Evolutionary conservation across 2,113 vertebrate genomes (phyloP).

Genomic region (Rhegmatorhina hoffmannsi): DNA sequence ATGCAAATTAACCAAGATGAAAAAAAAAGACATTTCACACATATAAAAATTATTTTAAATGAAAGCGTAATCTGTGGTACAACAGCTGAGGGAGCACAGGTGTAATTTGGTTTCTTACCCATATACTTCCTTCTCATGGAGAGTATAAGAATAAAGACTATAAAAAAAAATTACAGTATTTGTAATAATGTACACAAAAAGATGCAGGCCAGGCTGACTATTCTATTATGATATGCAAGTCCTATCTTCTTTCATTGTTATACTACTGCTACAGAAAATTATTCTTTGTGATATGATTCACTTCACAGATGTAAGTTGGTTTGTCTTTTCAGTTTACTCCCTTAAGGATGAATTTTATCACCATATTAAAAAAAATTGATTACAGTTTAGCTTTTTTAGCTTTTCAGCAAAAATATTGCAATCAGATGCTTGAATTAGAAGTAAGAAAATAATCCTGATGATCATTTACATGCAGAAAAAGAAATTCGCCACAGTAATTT

Average conservation of each 20-base stretch:
- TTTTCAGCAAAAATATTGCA: not conserved
- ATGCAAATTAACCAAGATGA: not conserved
- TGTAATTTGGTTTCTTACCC: not conserved
- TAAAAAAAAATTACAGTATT: not conserved
- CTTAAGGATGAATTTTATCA: not conserved
- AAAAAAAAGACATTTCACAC: not conserved
- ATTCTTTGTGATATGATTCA: not conserved
- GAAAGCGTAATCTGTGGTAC: not conserved
- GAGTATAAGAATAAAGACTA: not conserved
- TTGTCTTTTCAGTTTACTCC: not conserved
- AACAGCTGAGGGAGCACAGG: not conserved
- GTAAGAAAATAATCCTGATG: not conserved
- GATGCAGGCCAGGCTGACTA: not conserved
- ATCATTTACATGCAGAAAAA: not conserved
- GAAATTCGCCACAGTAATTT: not conserved
- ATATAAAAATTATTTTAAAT: not conserved
- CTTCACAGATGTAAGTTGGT: not conserved
- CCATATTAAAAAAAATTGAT: not conserved
- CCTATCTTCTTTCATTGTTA: not conserved
- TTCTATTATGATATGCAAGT: not conserved
- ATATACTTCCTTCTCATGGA: not conserved
- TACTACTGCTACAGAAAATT: not conserved
- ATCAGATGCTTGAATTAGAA: not conserved
- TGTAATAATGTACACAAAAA: not conserved
- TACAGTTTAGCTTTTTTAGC: not conserved